Evolutionary conservation across 2,888 invertebrate genomes (phyloP), one percentile per base, ranked within the genome.

Genomic region (Resseliella maxima): DNA sequence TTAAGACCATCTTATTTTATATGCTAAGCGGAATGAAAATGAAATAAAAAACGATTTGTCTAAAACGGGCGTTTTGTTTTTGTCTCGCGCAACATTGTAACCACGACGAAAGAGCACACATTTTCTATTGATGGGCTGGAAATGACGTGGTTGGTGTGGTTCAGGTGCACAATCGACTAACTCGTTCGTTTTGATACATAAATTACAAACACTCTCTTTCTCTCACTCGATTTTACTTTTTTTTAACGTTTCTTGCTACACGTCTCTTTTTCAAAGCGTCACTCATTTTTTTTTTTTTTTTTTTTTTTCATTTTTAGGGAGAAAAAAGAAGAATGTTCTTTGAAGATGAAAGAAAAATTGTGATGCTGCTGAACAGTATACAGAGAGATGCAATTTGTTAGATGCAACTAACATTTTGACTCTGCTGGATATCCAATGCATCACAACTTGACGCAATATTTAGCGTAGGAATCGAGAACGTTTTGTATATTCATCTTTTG

Each of bases 81-180:
- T 59, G 59, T 59, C 24, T 59, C 59, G n/a, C n/a, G 59, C 59
- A 59, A 59, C 59, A 59, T 59, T 59, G 59, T 59, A 59, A 59
- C 6, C 41, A 41, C 12, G 41, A 8, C 6, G 12, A 41, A 8
- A 8, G 41, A 59, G 24, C 24, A 59, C n/a, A 3, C 5, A 59
- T 31, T 59, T n/a, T 27, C 24, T 59, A 27, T 50, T n/a, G 50
- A 50, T 21, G 50, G 50, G 18, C n/a, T 50, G 3, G 72, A 72
- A 72, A 72, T 72, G 72, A 59, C 27, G 35, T 72, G 72, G 31
- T 72, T 72, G 72, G 72, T 31, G 72, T 15, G 72, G 31, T 72
- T 72, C 72, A 35, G 72, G 35, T 72, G 72, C 72, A 72, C 59
- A 59, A 72, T 31, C 31, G 15, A 72, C 46, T 50, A 41, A 41